Base-by-base conservation (phyloP, 2,888 invertebrate species). In the Ethmia dodecea region DNA sequence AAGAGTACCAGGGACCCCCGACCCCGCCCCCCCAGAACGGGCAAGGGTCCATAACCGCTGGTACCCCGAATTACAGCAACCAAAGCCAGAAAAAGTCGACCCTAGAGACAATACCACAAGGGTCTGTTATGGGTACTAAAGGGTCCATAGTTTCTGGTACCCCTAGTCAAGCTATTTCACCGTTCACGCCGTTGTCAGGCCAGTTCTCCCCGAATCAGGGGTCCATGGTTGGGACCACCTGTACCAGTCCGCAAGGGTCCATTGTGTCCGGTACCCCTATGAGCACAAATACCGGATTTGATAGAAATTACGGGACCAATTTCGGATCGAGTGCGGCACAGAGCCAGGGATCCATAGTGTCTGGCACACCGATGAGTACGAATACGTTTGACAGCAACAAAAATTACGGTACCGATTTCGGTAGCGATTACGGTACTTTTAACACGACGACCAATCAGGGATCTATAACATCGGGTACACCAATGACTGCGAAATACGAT, bases 41-140 rank as follows among this genome's bases (percentile, higher is more conserved):
- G 16, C n/a, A n/a, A n/a, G n/a, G n/a, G n/a, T n/a, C n/a, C n/a
- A n/a, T n/a, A n/a, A 60, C 57, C 2, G 60, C 65, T 0, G 71
- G 72, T 1, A 66, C 63, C 1, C 59, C 70, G 1, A 68, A 60
- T 31, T 70, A 66, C 34, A 40, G 42, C 3, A 60, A 52, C 35
- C 62, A 63, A 12, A 65, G 55, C 33, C 71, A 66, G 31, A 72
- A 60, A 47, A 77, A 75, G 45, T 73, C 68, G 0, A 57, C 61
- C 1, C 40, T 81, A 11, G 78, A 80, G 49, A 80, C 83, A 1
- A 81, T 84, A 45, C 77, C 79, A 0, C 81, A 83, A 40, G 80
- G 81, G 1, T 69, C 60, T 10, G 58, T 79, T 13, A 76, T 77
- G 58, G 61, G 60, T 0, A 54, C 46, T 0, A 63, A 65, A 37